These are phyloP conservation scores for Myripristis jacobus DNA, from an alignment of 2,797 vertebrate species.

Conservation along the genomic window DNA sequence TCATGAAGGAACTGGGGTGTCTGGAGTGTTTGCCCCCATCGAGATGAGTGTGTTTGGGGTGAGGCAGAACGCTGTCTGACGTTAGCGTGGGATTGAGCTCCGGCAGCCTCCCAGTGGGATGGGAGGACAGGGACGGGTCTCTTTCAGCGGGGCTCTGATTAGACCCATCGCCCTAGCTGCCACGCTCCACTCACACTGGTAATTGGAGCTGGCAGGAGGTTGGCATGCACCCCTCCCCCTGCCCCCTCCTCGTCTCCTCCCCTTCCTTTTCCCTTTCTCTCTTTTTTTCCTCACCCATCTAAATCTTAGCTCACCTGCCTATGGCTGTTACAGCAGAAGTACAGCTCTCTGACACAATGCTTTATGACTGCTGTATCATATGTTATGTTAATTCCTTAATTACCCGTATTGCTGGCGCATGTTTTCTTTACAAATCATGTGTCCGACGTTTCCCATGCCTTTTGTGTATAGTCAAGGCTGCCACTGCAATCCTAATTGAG, in stretches of 20 bases:
- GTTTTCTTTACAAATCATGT: slow-evolving; percentile 40
- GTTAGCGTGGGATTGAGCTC: slow-evolving; percentile 73
- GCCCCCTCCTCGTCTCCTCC: slow-evolving; percentile 45
- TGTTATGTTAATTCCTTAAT: slow-evolving; percentile 51
- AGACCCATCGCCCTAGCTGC: slow-evolving; percentile 82
- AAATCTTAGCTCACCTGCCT: slow-evolving; percentile 61
- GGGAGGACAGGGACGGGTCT: slow-evolving; percentile 80
- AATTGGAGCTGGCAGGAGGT: slow-evolving; percentile 88
- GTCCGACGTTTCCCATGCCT: slow-evolving; percentile 31
- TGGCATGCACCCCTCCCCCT: slow-evolving; percentile 76
- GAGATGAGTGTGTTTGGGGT: slow-evolving; percentile 70
- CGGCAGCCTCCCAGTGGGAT: slow-evolving; percentile 78
- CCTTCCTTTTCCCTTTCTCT: slow-evolving; percentile 32
- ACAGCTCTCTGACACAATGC: slow-evolving; percentile 40
- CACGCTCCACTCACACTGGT: slow-evolving; percentile 83
- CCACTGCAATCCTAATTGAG: slow-evolving; percentile 63
- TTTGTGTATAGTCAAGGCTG: slow-evolving; percentile 41
- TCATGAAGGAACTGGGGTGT: slow-evolving; percentile 61
- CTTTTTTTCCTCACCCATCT: slow-evolving; percentile 42
- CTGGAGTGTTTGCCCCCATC: slow-evolving; percentile 70
- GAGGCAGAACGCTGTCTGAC: slow-evolving; percentile 66
- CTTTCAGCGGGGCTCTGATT: slow-evolving; percentile 86
- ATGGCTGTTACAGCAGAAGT: slow-evolving; percentile 32
- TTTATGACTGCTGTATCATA: slow-evolving; percentile 38
- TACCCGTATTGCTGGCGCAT: slow-evolving; percentile 8